These are phyloP conservation scores for Mythimna vitellina DNA, from an alignment of 2,888 invertebrate species.

Conservation along the genomic window DNA sequence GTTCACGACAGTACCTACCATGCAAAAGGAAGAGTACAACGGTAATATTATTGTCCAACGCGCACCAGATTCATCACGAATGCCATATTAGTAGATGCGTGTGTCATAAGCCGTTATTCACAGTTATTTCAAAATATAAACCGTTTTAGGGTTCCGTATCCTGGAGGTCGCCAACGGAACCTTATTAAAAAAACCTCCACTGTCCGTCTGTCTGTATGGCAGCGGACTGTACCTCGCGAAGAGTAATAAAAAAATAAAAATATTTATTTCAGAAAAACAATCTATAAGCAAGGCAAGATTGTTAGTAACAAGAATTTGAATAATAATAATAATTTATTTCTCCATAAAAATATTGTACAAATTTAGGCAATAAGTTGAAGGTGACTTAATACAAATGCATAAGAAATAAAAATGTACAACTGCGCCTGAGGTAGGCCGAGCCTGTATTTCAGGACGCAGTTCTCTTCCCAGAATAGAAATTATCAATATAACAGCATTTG, in stretches of 20 bases:
- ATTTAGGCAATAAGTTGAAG: too few relatives aligned
- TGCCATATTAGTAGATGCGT: conserved; percentile 22
- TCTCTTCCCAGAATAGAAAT: too few relatives aligned
- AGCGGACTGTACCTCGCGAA: not conserved
- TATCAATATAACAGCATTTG: too few relatives aligned
- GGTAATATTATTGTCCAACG: not conserved
- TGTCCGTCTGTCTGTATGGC: not conserved
- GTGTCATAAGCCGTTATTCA: conserved; percentile 29
- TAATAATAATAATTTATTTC: too few relatives aligned
- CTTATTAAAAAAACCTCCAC: not conserved
- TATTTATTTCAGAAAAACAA: too few relatives aligned
- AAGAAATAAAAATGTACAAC: too few relatives aligned
- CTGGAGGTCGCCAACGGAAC: not conserved
- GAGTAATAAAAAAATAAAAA: not conserved
- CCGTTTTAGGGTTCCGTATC: conserved; percentile 5
- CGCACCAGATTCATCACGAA: conserved; percentile 29
- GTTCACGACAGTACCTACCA: not conserved
- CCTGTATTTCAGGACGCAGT: too few relatives aligned
- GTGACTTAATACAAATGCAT: too few relatives aligned
- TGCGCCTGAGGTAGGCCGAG: too few relatives aligned
- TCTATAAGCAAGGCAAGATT: too few relatives aligned
- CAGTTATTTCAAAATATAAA: conserved; percentile 40
- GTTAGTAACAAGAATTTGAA: too few relatives aligned
- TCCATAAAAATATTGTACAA: too few relatives aligned
- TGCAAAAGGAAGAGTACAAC: conserved; percentile 6